Conservation (phyloP, 2,797 vertebrate species). For the Premnoplex brunnescens region DNA sequence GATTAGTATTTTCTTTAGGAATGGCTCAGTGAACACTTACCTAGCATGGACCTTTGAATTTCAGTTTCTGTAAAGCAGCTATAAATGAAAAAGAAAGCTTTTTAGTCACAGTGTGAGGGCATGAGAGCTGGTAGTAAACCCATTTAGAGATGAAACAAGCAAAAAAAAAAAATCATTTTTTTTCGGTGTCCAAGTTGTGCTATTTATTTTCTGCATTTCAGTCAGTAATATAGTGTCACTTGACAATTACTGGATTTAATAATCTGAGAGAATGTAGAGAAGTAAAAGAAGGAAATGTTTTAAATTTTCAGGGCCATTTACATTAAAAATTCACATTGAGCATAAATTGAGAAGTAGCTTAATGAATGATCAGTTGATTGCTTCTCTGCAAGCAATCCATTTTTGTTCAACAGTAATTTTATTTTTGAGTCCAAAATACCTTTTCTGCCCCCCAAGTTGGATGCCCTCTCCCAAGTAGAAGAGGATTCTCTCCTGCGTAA, state of each 20-base stretch:
- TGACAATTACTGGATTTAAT: neutral
- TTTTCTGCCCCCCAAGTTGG: slow-evolving; percentile 78
- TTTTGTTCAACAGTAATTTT: slow-evolving; percentile 14
- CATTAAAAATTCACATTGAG: neutral
- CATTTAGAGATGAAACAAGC: neutral
- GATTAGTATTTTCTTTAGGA: slow-evolving; percentile 2
- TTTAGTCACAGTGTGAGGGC: neutral
- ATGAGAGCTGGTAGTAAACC: neutral
- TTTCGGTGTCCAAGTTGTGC: neutral
- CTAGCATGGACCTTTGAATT: neutral
- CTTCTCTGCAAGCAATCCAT: neutral
- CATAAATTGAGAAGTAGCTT: neutral
- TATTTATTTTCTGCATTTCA: neutral
- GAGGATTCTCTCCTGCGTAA: slow-evolving; percentile 91
- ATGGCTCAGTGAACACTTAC: neutral
- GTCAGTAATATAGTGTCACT: neutral
- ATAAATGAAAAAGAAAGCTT: neutral
- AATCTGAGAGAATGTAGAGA: neutral
- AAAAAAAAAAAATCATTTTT: neutral
- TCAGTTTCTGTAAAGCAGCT: neutral
- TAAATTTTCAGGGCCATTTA: neutral
- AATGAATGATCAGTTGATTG: neutral
- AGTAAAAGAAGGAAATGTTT: neutral
- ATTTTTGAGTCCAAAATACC: slow-evolving; percentile 32
- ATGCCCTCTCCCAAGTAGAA: slow-evolving; percentile 86